Base-by-base conservation (phyloP, 2,888 invertebrate species). In the Sarcophaga carnaria region DNA sequence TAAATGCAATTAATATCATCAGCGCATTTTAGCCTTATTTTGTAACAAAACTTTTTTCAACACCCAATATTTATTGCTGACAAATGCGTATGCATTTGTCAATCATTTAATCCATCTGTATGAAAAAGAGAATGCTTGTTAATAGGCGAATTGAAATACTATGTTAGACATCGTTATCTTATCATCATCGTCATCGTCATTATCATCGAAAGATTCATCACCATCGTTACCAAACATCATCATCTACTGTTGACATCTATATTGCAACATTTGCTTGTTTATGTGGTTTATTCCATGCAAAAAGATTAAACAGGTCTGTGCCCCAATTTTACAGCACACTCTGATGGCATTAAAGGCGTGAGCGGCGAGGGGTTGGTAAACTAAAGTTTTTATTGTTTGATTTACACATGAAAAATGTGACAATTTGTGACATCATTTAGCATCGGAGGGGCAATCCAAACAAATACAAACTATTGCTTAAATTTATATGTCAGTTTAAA, bases 171-270 rank as follows among this genome's bases (percentile, higher is more conserved):
- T 20, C 54, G 45, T 60, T 71, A 77, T 37, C 60, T 47, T 54
- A 17, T 54, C 22, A 6, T 37, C 70, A 69, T 17, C 63, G 25
- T 49, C 77, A 77, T 37, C 71, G 60, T 62, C 37, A 66, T 12
- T 49, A 71, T 71, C 63, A 22, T 64, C 66, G n/a, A 25, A 59
- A 60, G 12, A 14, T 12, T 17, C 54, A 54, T 54, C 54, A 54
- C 54, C 17, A 54, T 60, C 72, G 60, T 3, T 62, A 12, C 6
- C 71, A 12, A 54, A 14, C 17, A 54, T 54, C 17, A 77, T 83
- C 66, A 78, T 72, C 77, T 27, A 14, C 12, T 49, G 67, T 83
- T 78, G 78, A 79, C 74, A 78, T 63, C 47, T 78, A 83, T 83
- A 17, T 54, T 54, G 77, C 71, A 71, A 66, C 66, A 60, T 72